A percentile compares a stretch with the other conserved stretches of the same genome.
These are phyloP conservation scores for Phortica variegata DNA, from an alignment of 1,140 invertebrate species.

Conservation along the genomic window DNA sequence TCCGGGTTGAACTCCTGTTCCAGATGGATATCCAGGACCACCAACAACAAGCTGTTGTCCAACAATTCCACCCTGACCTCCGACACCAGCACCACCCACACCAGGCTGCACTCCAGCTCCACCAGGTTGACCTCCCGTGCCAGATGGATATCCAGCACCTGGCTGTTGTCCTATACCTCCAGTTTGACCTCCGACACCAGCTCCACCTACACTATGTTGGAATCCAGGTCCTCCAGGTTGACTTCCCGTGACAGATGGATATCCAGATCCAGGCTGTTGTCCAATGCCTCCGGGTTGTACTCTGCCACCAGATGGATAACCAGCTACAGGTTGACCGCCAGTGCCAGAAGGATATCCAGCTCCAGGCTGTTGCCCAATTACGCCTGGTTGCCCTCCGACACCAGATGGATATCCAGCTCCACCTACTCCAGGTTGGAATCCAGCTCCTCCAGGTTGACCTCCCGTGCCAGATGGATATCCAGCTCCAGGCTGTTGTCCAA, in stretches of 20 bases:
- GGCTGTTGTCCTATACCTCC: constrained; percentile 10
- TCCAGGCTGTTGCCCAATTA: constrained; percentile 4
- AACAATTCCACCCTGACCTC: not conserved
- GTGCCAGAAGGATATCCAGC: not conserved
- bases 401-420: constrained; percentile 7
- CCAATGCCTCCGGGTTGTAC: constrained; percentile 3
- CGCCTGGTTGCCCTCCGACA: constrained; percentile 3
- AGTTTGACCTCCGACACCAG: constrained; percentile 8
- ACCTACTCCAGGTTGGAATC: constrained; percentile 7
- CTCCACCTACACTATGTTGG: constrained; percentile 1
- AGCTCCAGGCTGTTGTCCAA: not conserved
- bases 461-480: constrained; percentile 1
- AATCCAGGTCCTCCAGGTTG: not conserved
- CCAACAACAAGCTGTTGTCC: constrained; percentile 3
- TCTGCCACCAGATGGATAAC: constrained; percentile 10
- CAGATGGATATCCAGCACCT: constrained; percentile 5
- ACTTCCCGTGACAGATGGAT: not conserved
- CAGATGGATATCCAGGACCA: not conserved
- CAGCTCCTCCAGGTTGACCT: not conserved
- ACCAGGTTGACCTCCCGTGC: not conserved
- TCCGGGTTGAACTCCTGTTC: constrained; percentile 1
- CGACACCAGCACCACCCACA: not conserved
- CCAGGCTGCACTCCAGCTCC: constrained; percentile 7
- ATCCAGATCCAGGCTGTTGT: not conserved
- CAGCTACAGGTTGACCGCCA: not conserved